These are phyloP conservation scores for Scartelaos histophorus DNA, from an alignment of 2,113 vertebrate species.

Conservation along the genomic window DNA sequence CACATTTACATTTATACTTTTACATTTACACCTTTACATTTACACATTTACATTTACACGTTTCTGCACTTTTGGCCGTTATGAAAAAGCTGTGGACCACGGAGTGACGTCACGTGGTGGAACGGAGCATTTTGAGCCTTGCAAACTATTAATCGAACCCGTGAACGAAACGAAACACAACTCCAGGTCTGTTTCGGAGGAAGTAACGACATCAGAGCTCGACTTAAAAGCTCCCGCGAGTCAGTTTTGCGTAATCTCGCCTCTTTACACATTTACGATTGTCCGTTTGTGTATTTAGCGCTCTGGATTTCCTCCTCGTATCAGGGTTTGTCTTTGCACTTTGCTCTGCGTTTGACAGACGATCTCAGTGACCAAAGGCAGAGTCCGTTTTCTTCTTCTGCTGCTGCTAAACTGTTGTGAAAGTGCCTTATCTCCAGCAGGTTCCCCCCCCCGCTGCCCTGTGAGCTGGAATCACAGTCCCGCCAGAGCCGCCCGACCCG, in stretches of 20 bases:
- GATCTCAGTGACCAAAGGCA: slow-evolving; percentile 9
- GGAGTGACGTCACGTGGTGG: too few relatives aligned
- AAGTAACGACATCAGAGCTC: too few relatives aligned
- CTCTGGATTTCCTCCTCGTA: not conserved
- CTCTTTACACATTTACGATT: not conserved
- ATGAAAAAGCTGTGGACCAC: too few relatives aligned
- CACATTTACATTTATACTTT: too few relatives aligned
- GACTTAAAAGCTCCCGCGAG: too few relatives aligned
- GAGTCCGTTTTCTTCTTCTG: not conserved
- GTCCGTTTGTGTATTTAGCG: not conserved
- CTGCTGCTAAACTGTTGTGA: not conserved
- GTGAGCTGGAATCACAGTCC: not conserved
- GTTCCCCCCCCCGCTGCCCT: not conserved
- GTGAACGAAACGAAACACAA: too few relatives aligned
- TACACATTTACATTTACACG: too few relatives aligned
- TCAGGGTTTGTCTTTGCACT: slow-evolving; percentile 3
- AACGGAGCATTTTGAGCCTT: too few relatives aligned
- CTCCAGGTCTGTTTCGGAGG: too few relatives aligned
- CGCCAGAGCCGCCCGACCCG: not conserved
- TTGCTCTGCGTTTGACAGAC: not conserved
- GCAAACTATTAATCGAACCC: too few relatives aligned
- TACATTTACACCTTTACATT: too few relatives aligned
- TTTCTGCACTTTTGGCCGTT: too few relatives aligned
- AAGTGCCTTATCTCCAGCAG: not conserved
- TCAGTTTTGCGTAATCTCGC: not conserved